A percentile compares a stretch with the other conserved stretches of the same genome.
phyloP scores from a whole-genome alignment of 2,113 vertebrate species.

The Dipodomys merriami region DNA sequence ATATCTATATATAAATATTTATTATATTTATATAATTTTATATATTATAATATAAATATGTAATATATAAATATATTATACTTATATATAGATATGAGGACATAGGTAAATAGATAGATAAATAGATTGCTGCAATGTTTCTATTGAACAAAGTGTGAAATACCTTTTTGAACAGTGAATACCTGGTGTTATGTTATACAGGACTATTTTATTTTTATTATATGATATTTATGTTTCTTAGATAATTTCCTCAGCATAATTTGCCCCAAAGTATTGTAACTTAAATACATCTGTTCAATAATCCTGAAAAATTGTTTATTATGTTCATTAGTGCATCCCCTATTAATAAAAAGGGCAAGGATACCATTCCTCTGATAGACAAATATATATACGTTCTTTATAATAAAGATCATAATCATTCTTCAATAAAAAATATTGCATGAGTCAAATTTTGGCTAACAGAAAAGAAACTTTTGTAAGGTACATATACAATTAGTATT shows the following conservation, averaged over 20 bases:
- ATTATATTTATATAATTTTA: too few species aligned
- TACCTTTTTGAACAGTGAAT: not conserved
- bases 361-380: not conserved
- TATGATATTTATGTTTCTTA: not conserved
- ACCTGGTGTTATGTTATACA: not conserved
- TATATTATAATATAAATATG: too few species aligned
- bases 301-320: not conserved
- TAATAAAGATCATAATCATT: not conserved
- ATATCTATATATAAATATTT: too few species aligned
- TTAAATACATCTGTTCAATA: not conserved
- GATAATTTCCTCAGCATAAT: not conserved
- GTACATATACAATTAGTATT: not conserved
- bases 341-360: not conserved
- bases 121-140: not conserved
- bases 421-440: not conserved
- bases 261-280: not conserved
- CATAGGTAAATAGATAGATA: too few species aligned
- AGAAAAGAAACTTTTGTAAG: not conserved
- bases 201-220: not conserved
- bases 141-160: not conserved
- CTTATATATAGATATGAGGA: too few species aligned
- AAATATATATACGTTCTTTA: not conserved
- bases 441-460: not conserved
- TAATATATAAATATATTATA: too few species aligned
- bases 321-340: not conserved